A percentile compares a stretch with the other conserved stretches of the same genome.
Conservation (phyloP, 2,113 vertebrate species). For the Gnathonemus echidnorhynchus region DNA sequence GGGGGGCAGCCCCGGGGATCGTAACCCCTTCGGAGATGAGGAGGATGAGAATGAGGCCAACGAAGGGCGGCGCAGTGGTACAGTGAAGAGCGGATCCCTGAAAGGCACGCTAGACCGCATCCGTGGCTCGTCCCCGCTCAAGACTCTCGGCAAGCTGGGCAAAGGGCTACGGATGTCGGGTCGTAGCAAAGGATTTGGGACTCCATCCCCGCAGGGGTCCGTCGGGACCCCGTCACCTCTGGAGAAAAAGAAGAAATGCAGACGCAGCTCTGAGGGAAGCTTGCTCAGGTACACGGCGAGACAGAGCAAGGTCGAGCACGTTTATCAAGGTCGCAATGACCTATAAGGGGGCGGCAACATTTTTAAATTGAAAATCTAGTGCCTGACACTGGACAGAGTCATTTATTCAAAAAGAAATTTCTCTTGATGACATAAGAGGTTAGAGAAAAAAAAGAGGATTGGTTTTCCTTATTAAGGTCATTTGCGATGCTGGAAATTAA, state of each 20-base stretch:
- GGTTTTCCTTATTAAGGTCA: not conserved
- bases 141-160: slow-evolving; percentile 62
- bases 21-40: slow-evolving; percentile 66
- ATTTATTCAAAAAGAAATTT: not conserved
- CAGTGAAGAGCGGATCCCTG: slow-evolving; percentile 47
- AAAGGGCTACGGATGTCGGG: slow-evolving; percentile 55
- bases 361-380: not conserved
- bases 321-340: not conserved
- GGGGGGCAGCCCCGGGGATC: slow-evolving; percentile 51
- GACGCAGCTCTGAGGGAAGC: slow-evolving; percentile 74
- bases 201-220: slow-evolving; percentile 50
- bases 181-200: slow-evolving; percentile 43
- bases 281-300: slow-evolving; percentile 52
- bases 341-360: not conserved
- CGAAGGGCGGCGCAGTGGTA: slow-evolving; percentile 52
- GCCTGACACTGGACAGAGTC: not conserved
- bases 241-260: slow-evolving; percentile 58
- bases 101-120: slow-evolving; percentile 73
- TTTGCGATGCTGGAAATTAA: not conserved
- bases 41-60: slow-evolving; percentile 67
- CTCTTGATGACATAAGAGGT: slow-evolving; percentile 3
- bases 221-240: slow-evolving; percentile 51
- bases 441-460: not conserved
- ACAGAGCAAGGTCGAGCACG: not conserved
- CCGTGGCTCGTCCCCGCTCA: slow-evolving; percentile 72